phyloP scores from a whole-genome alignment of 2,888 invertebrate species.

The Dolomedes plantarius region DNA sequence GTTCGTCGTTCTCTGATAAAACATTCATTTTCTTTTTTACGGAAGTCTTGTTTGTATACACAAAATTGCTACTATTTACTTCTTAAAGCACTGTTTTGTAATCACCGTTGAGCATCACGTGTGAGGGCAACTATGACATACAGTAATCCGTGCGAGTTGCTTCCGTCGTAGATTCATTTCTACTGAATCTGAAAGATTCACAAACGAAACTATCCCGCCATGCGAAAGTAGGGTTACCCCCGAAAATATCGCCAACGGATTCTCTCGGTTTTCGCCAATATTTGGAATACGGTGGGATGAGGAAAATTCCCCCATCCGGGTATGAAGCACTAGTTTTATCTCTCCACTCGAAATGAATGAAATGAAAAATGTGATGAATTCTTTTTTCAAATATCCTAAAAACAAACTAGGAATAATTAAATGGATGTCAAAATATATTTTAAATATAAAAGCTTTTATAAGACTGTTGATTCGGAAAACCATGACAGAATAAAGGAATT shows the following conservation, averaged over 20 bases:
- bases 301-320: too few relatives aligned
- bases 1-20: constrained; percentile 58
- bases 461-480: too few relatives aligned
- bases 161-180: constrained; percentile 13
- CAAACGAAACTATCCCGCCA: constrained; percentile 32
- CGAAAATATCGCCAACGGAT: constrained; percentile 22
- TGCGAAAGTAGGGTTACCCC: constrained; percentile 34
- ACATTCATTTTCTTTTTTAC: constrained; percentile 24
- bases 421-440: too few relatives aligned
- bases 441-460: too few relatives aligned
- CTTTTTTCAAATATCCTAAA: too few relatives aligned
- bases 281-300: too few relatives aligned
- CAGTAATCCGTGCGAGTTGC: background rate
- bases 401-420: too few relatives aligned
- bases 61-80: background rate
- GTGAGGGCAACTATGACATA: background rate
- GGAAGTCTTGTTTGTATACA: background rate
- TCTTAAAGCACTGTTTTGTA: background rate
- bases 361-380: too few relatives aligned
- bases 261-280: background rate
- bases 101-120: constrained; percentile 11
- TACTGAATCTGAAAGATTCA: constrained; percentile 14
- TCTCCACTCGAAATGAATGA: too few relatives aligned
- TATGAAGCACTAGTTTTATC: too few relatives aligned
- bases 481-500: too few relatives aligned